Evolutionary conservation across 2,888 invertebrate species (phyloP).

Genomic region (Aphodius granarius): DNA sequence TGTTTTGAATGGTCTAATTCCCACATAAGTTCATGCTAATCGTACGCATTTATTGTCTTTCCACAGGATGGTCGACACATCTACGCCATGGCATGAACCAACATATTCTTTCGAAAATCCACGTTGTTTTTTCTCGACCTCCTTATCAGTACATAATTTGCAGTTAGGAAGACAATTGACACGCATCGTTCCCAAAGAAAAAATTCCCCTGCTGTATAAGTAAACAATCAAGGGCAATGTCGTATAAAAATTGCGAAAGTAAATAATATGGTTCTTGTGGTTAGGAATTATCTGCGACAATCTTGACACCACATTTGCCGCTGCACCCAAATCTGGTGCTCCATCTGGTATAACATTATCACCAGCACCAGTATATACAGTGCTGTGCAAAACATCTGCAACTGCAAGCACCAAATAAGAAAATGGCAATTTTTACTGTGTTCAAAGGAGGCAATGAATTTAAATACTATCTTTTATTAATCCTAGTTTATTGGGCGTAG

Average conservation of each 20-base stretch:
- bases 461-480: no score
- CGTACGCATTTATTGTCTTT: slow-evolving; percentile 38
- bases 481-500: no score
- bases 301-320: slow-evolving; percentile 43
- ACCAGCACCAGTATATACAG: slow-evolving; percentile 28
- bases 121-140: slow-evolving; percentile 35
- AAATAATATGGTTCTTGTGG: slow-evolving; percentile 41
- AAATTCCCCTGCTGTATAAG: slow-evolving; percentile 39
- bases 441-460: no score
- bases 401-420: no score
- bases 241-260: slow-evolving; percentile 45
- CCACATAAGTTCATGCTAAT: no score
- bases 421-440: no score
- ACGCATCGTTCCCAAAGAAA: slow-evolving; percentile 41
- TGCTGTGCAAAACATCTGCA: no score
- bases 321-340: slow-evolving; percentile 16
- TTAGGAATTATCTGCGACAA: slow-evolving; percentile 39
- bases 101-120: slow-evolving; percentile 38
- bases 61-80: slow-evolving; percentile 34
- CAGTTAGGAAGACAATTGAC: slow-evolving; percentile 42
- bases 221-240: slow-evolving; percentile 36
- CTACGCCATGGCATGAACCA: slow-evolving; percentile 32
- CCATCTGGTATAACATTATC: no score
- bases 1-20: no score
- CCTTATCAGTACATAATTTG: slow-evolving; percentile 41